These are phyloP conservation scores for Mesocentrotus franciscanus DNA, from an alignment of 53 echinoderm and acorn worm species.

Conservation along the genomic window DNA sequence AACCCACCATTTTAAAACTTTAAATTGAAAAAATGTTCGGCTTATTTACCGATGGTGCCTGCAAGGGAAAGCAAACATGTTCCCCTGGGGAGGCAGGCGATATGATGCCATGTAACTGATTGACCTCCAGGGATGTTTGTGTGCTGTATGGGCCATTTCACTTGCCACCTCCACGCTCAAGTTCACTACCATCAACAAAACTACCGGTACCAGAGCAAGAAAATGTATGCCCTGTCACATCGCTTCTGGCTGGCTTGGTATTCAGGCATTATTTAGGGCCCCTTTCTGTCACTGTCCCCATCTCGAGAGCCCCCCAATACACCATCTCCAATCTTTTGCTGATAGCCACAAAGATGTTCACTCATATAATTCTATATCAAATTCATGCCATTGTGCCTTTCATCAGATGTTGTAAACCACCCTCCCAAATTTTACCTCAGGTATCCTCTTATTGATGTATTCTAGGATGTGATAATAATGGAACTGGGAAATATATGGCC, in stretches of 20 bases:
- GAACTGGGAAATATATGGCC: background rate
- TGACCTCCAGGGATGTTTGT: slow-evolving; percentile 55
- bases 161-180: slow-evolving; percentile 69
- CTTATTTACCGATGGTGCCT: background rate
- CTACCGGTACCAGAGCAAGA: background rate
- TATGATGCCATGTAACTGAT: slow-evolving; percentile 40
- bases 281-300: background rate
- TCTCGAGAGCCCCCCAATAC: background rate
- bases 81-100: slow-evolving; percentile 27
- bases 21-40: background rate
- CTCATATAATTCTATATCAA: background rate
- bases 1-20: too few species aligned
- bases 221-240: slow-evolving; percentile 27
- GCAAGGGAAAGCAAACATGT: slow-evolving; percentile 18
- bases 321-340: background rate
- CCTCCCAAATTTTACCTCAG: background rate
- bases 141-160: slow-evolving; percentile 68
- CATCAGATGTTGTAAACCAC: background rate
- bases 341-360: background rate
- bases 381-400: background rate
- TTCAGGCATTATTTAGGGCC: background rate
- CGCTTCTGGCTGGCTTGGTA: background rate
- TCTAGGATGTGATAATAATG: background rate
- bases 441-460: background rate
- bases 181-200: slow-evolving; percentile 67